Evolutionary conservation across 2,113 vertebrate genomes (phyloP).

Genomic region (Platichthys flesus): DNA sequence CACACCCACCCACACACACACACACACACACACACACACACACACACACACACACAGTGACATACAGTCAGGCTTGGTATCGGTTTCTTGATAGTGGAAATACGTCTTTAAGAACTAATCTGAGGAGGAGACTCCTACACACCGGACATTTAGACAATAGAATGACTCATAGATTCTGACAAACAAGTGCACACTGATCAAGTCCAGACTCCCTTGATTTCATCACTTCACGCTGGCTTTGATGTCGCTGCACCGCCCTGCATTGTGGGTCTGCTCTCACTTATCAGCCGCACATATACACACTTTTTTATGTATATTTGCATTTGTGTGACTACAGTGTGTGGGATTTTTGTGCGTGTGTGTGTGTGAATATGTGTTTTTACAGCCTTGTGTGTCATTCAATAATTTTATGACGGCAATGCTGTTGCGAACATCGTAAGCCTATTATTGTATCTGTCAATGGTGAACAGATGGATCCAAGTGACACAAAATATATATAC

Average conservation of each 20-base stretch:
- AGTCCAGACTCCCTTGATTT: constrained; percentile 52
- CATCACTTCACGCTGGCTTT: constrained; percentile 20
- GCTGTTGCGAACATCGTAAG: constrained; percentile 44
- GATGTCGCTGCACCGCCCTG: constrained; percentile 14
- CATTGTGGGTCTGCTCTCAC: constrained; percentile 1
- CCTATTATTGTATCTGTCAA: constrained; percentile 44
- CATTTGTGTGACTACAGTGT: neutral
- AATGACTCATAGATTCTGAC: constrained; percentile 43
- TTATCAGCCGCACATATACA: neutral
- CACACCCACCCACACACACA: neutral
- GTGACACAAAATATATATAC: constrained; percentile 46
- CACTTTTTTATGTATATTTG: constrained; percentile 4
- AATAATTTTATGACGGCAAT: constrained; percentile 49
- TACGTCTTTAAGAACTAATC: constrained; percentile 28
- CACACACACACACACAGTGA: neutral
- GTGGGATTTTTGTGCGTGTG: too few species aligned
- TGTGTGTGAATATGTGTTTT: neutral
- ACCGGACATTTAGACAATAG: constrained; percentile 11
- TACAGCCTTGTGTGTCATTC: constrained; percentile 23
- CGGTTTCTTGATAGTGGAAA: constrained; percentile 25
- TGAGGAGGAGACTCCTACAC: constrained; percentile 24
- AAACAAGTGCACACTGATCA: constrained; percentile 36
- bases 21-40: neutral
- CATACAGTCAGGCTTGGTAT: neutral
- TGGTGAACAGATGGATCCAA: constrained; percentile 55